Evolutionary conservation across 2,888 invertebrate species (phyloP).

Genomic region (Tetanocera ferruginea): DNA sequence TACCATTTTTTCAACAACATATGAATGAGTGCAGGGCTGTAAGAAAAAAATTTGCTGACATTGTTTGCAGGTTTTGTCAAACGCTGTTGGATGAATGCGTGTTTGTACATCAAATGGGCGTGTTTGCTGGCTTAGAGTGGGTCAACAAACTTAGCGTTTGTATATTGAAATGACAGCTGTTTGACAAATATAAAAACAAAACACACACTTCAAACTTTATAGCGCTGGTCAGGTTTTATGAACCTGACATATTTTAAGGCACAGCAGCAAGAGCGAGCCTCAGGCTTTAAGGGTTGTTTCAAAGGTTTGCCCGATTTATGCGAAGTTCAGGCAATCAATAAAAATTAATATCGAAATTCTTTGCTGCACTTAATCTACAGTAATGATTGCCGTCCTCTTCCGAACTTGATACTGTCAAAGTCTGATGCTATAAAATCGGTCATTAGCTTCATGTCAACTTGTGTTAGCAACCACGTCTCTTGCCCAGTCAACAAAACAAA

Average conservation of each 20-base stretch:
- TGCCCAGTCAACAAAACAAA: no score
- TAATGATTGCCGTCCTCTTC: not conserved
- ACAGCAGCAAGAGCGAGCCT: not conserved
- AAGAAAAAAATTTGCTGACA: not conserved
- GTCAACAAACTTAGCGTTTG: slow-evolving; percentile 22
- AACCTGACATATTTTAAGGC: not conserved
- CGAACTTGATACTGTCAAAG: slow-evolving; percentile 3
- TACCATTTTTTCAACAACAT: not conserved
- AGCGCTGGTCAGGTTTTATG: slow-evolving; percentile 7
- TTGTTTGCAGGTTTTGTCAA: not conserved
- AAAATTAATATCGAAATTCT: not conserved
- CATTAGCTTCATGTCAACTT: slow-evolving; percentile 11
- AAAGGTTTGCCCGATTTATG: not conserved
- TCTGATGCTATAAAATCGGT: slow-evolving; percentile 13
- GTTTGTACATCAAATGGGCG: slow-evolving; percentile 1
- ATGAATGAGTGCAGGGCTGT: not conserved
- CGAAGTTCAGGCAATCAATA: not conserved
- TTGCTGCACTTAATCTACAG: not conserved
- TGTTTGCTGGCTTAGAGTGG: slow-evolving; percentile 3
- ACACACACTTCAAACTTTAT: not conserved
- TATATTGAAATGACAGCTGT: not conserved
- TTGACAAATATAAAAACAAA: slow-evolving; percentile 9
- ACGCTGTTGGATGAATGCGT: not conserved
- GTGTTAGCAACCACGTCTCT: not conserved
- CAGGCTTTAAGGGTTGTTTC: not conserved